Evolutionary conservation across 2,113 vertebrate species (phyloP), one percentile per base, ranked within the genome.

Genomic region (Nyctereutes procyonoides): DNA sequence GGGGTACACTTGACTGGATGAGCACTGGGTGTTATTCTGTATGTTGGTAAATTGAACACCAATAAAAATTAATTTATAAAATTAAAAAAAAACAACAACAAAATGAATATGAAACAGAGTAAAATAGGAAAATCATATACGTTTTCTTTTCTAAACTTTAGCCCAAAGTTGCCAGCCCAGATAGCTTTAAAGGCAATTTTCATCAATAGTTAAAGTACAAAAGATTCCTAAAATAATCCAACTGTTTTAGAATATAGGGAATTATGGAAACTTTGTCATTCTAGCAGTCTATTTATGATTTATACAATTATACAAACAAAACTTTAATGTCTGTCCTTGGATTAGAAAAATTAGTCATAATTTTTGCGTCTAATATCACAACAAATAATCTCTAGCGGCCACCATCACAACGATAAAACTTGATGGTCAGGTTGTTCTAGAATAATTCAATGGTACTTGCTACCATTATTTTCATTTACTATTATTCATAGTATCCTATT

Each of bases 81-180:
- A n/a, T n/a, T n/a, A n/a, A n/a, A n/a, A n/a, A n/a, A n/a, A n/a
- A 93, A 76, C 67, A 93, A 86, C 73, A 35, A 56, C 38, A 89
- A 76, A 81, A 83, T 71, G 11, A 84, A 79, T 86, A 53, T 32
- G 55, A 79, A 92, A 60, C 35, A 65, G n/a, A 32, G 28, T 86
- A 90, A 76, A 90, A 30, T 69, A 30, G 28, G 8, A 90, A 95
- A 86, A n/a, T 77, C 9, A 26, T n/a, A 32, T 32, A 35, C 0
- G 35, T 56, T 73, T 89, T 51, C 1, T 56, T 73, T 89, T 51
- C 1, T 69, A 71, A 93, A 92, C 65, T 12, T 80, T 73, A 58
- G 58, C 14, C 14, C 30, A 73, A 56, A 62, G 20, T 51, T 86
- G 2, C 4, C 38, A 26, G 38, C 22, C 11, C 38, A 62, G 7